phyloP scores from a whole-genome alignment of 92 coral and sea anemone genomes.

The Pocillopora grandis region DNA sequence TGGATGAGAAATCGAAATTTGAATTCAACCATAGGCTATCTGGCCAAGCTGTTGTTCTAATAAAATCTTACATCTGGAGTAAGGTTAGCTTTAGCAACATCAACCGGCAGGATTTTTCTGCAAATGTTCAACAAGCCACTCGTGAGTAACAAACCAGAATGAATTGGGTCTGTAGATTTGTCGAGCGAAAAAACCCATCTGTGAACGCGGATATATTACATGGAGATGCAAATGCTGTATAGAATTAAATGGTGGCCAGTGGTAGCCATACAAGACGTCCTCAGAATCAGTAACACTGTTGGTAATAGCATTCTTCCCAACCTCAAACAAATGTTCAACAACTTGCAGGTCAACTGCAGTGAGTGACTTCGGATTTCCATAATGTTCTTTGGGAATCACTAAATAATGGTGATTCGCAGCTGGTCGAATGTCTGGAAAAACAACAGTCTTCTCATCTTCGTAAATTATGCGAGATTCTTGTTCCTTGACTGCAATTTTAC shows the following conservation, averaged over 20 bases:
- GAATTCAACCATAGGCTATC: too few relatives aligned
- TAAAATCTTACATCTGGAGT: neutral
- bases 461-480: constrained; percentile 57
- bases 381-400: constrained; percentile 74
- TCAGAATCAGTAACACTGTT: constrained; percentile 53
- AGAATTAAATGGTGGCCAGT: constrained; percentile 91
- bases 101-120: constrained; percentile 16
- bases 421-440: constrained; percentile 80
- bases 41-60: neutral
- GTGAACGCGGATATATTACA: constrained; percentile 73
- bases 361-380: constrained; percentile 81
- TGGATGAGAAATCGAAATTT: too few relatives aligned
- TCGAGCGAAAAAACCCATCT: constrained; percentile 66
- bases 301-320: constrained; percentile 54
- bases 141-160: constrained; percentile 80
- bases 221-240: constrained; percentile 87
- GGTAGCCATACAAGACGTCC: constrained; percentile 72
- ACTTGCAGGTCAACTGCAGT: constrained; percentile 50
- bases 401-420: constrained; percentile 81
- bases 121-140: constrained; percentile 71
- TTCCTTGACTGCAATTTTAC: constrained; percentile 73
- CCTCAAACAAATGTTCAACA: constrained; percentile 62
- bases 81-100: neutral
- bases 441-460: constrained; percentile 69
- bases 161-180: constrained; percentile 62